Evolutionary conservation across 64 coral and sea anemone genomes (phyloP).

Genomic region (Orbicella faveolata): DNA sequence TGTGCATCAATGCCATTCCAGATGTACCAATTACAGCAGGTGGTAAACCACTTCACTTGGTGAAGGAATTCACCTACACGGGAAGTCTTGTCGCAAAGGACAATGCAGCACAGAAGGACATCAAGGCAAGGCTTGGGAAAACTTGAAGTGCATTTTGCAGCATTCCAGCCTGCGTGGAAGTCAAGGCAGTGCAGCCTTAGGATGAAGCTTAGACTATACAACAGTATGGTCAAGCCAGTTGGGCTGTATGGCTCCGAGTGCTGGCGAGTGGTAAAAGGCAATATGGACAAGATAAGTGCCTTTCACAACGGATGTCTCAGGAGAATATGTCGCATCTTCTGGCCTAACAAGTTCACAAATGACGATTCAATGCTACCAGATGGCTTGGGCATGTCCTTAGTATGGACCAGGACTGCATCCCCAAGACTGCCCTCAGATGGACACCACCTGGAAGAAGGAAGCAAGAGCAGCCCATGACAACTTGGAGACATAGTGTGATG

Average conservation of each 20-base stretch:
- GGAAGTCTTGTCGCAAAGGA: slow-evolving; percentile 37
- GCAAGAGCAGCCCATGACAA: too few species aligned
- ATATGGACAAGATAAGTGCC: not conserved
- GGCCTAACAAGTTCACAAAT: too few species aligned
- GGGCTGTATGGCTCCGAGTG: not conserved
- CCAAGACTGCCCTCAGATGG: too few species aligned
- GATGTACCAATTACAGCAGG: not conserved
- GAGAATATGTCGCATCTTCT: too few species aligned
- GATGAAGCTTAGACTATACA: not conserved
- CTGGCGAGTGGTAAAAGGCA: not conserved
- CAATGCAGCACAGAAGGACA: slow-evolving; percentile 43
- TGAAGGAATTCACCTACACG: slow-evolving; percentile 22
- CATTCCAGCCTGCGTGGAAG: slow-evolving; percentile 19
- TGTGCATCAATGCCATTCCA: not conserved
- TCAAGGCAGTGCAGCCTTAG: slow-evolving; percentile 5
- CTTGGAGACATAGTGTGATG: too few species aligned
- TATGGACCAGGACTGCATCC: too few species aligned
- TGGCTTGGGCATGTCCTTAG: too few species aligned
- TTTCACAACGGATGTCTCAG: too few species aligned
- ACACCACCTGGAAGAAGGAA: too few species aligned
- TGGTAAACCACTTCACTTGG: not conserved
- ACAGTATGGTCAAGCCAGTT: not conserved
- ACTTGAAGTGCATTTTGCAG: slow-evolving; percentile 12
- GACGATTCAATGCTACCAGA: too few species aligned
- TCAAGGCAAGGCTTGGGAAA: slow-evolving; percentile 28